These are phyloP conservation scores for Ochotona princeps DNA, from an alignment of 2,113 vertebrate genomes.

Conservation along the genomic window DNA sequence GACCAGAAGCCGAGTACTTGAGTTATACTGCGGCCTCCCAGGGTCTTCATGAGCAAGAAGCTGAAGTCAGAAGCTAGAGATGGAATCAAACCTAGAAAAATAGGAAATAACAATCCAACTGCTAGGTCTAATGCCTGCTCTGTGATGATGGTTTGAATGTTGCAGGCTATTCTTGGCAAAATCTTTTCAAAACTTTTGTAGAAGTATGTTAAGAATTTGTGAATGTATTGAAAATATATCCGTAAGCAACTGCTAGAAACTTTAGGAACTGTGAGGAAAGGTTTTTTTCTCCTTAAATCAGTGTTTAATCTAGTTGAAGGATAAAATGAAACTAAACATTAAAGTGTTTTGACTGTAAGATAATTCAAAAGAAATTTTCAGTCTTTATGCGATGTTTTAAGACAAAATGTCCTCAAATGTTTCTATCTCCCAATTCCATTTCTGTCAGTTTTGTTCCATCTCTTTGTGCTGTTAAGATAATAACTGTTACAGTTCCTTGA, in stretches of 20 bases:
- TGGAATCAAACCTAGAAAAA: too few relatives aligned
- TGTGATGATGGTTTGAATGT: not conserved
- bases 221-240: conserved; percentile 13
- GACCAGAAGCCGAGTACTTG: too few relatives aligned
- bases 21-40: too few relatives aligned
- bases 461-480: not conserved
- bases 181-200: conserved; percentile 24
- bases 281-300: not conserved
- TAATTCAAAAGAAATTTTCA: conserved; percentile 9
- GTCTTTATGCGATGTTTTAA: not conserved
- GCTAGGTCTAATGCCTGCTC: too few relatives aligned
- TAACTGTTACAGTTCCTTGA: not conserved
- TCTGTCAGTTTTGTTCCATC: conserved; percentile 9
- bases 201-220: conserved; percentile 52
- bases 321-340: not conserved
- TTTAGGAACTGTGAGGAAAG: too few relatives aligned
- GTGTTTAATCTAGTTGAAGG: not conserved
- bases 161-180: conserved; percentile 27
- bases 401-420: not conserved
- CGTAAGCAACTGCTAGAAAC: not conserved
- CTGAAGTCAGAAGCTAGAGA: too few relatives aligned
- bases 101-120: too few relatives aligned
- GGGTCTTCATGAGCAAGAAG: too few relatives aligned
- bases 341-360: conserved; percentile 7
- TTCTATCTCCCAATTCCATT: not conserved